Evolutionary conservation across 2,888 invertebrate genomes (phyloP).

Genomic region (Oligia latruncula): DNA sequence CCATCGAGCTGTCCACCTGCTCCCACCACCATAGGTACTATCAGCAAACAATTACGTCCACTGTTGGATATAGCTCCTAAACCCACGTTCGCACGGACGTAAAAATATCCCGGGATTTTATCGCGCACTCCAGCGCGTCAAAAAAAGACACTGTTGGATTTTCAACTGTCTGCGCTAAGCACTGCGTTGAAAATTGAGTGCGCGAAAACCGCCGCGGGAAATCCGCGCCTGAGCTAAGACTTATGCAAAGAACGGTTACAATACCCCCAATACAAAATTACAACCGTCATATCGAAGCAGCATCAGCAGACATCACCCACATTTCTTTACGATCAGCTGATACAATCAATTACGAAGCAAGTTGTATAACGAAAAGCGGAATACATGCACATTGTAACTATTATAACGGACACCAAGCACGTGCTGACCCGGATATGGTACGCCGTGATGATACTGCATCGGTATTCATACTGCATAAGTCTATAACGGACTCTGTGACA

Average conservation of each 20-base stretch:
- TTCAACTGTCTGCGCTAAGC: not conserved
- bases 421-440: constrained; percentile 66
- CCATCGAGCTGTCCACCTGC: not conserved
- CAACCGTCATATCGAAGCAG: not conserved
- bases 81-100: no score
- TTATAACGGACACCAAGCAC: constrained; percentile 58
- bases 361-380: constrained; percentile 61
- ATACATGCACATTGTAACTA: constrained; percentile 41
- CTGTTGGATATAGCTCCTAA: not conserved
- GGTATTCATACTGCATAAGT: constrained; percentile 51
- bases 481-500: constrained; percentile 48
- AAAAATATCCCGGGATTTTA: no score
- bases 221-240: not conserved
- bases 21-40: not conserved
- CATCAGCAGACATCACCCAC: not conserved
- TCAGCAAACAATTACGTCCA: not conserved
- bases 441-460: constrained; percentile 57
- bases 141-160: no score
- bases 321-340: constrained; percentile 44
- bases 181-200: no score
- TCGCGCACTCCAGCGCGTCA: no score
- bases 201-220: not conserved
- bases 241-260: not conserved
- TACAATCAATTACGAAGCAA: constrained; percentile 55
- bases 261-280: not conserved